Evolutionary conservation across 2,113 vertebrate species (phyloP).

Genomic region (Apaloderma vittatum): DNA sequence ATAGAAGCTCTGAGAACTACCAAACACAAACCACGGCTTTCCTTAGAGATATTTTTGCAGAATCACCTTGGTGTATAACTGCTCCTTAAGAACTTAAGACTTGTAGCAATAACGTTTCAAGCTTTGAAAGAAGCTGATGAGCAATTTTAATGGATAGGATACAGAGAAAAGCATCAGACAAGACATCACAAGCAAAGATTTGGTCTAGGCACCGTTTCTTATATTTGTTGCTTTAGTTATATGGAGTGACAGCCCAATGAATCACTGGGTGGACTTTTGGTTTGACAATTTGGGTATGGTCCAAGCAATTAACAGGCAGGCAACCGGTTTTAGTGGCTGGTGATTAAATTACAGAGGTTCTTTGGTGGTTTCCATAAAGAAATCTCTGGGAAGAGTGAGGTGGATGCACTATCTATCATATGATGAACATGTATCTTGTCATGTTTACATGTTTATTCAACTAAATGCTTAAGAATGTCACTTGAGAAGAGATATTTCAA

Average conservation of each 20-base stretch:
- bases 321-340: slow-evolving; percentile 1
- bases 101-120: background rate
- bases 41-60: background rate
- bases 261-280: slow-evolving; percentile 51
- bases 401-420: background rate
- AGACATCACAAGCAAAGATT: background rate
- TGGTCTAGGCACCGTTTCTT: slow-evolving; percentile 4
- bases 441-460: background rate
- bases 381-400: slow-evolving; percentile 21
- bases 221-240: slow-evolving; percentile 63
- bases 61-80: background rate
- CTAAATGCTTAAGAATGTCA: background rate
- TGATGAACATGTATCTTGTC: background rate
- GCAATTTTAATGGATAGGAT: background rate
- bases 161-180: background rate
- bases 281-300: slow-evolving; percentile 49
- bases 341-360: slow-evolving; percentile 50
- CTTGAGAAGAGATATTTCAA: background rate
- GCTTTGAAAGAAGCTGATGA: slow-evolving; percentile 10
- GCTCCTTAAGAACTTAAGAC: background rate
- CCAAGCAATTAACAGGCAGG: slow-evolving; percentile 54
- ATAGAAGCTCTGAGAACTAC: background rate
- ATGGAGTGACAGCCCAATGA: slow-evolving; percentile 63
- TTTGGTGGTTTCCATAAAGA: slow-evolving; percentile 49
- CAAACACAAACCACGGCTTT: background rate